Conservation (phyloP, 2,113 vertebrate species). For the Sinocyclocheilus rhinocerous region DNA sequence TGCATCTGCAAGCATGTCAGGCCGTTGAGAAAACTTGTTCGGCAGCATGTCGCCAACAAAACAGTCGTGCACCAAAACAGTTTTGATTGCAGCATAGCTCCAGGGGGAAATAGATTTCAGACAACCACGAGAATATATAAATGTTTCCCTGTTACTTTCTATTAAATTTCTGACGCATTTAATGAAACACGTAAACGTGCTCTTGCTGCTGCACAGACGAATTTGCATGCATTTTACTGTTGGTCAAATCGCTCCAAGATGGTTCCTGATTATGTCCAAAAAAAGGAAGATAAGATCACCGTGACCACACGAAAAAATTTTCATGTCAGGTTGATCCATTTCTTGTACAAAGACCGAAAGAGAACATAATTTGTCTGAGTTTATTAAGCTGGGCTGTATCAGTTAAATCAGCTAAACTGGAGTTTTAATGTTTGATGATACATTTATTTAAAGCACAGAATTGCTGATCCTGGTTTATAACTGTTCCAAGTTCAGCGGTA, state of each 20-base stretch:
- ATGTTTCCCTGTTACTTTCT: neutral
- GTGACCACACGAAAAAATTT: neutral
- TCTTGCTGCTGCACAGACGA: neutral
- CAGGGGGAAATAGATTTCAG: neutral
- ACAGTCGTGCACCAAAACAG: neutral
- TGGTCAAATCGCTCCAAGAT: conserved; percentile 30
- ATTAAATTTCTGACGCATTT: neutral
- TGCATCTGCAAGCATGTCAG: neutral
- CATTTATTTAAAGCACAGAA: neutral
- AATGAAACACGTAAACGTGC: neutral
- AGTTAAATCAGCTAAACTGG: neutral
- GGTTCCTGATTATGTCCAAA: neutral
- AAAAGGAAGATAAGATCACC: conserved; percentile 27
- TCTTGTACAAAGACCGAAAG: neutral
- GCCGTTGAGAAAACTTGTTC: neutral
- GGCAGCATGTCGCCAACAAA: neutral
- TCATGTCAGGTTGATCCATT: neutral
- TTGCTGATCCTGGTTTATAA: neutral
- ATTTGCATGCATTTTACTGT: conserved; percentile 62
- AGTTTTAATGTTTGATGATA: neutral
- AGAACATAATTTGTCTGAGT: neutral
- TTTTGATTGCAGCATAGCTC: neutral
- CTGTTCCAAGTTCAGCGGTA: neutral
- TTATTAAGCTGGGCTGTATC: neutral
- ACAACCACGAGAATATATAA: neutral